Evolutionary conservation across 1,140 invertebrate species (phyloP).

Genomic region (Aphaenogaster rudis): DNA sequence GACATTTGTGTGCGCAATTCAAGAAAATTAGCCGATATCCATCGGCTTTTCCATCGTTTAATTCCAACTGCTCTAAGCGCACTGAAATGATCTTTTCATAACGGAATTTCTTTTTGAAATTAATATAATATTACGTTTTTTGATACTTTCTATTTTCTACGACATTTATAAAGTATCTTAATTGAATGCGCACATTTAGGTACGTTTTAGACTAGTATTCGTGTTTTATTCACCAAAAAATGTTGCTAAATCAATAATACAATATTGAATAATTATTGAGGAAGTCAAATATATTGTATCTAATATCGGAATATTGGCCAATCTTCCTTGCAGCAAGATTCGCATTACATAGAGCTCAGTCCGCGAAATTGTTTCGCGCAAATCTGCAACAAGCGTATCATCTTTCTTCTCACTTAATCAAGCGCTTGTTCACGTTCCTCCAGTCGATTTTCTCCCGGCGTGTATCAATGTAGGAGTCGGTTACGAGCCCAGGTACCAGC

Average conservation of each 20-base stretch:
- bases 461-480: conserved; percentile 43
- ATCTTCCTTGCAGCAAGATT: neutral
- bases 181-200: neutral
- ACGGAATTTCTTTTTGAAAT: neutral
- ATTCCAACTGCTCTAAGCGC: neutral
- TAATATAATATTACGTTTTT: neutral
- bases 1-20: conserved; percentile 63
- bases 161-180: neutral
- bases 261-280: neutral
- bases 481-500: conserved; percentile 25
- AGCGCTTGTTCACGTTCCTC: conserved; percentile 34
- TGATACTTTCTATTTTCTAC: neutral
- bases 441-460: conserved; percentile 29
- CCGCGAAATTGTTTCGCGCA: conserved; percentile 22
- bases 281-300: neutral
- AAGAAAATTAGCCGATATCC: conserved; percentile 63
- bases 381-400: conserved; percentile 36
- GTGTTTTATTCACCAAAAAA: neutral
- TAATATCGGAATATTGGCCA: neutral
- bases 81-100: neutral
- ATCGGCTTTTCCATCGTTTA: neutral
- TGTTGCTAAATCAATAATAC: neutral
- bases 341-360: neutral
- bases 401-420: conserved; percentile 52
- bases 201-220: neutral